Evolutionary conservation across 1,140 invertebrate species (phyloP).

Genomic region (Drosophila yakuba): DNA sequence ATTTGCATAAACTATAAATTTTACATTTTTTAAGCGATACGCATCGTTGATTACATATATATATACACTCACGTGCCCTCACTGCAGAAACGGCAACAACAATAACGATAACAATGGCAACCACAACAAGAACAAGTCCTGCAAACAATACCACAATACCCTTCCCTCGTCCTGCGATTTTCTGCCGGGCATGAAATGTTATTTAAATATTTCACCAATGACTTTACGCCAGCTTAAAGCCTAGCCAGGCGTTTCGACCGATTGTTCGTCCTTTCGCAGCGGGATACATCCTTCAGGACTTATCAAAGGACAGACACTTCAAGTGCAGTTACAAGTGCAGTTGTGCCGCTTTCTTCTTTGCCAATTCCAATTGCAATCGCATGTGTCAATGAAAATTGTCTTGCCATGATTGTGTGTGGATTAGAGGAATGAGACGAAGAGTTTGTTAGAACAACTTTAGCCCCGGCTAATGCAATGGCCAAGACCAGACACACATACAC

Average conservation of each 20-base stretch:
- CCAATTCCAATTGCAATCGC: slow-evolving; percentile 63
- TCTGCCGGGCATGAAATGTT: slow-evolving; percentile 44
- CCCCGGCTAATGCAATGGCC: slow-evolving; percentile 57
- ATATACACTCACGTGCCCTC: slow-evolving; percentile 25
- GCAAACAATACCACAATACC: slow-evolving; percentile 51
- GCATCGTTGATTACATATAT: slow-evolving; percentile 76
- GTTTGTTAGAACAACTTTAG: slow-evolving; percentile 43
- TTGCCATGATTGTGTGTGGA: slow-evolving; percentile 30
- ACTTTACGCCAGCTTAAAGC: slow-evolving; percentile 49
- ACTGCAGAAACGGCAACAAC: slow-evolving; percentile 18
- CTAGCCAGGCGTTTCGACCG: background rate
- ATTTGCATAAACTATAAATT: slow-evolving; percentile 84
- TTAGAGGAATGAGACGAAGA: background rate
- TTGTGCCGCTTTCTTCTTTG: slow-evolving; percentile 2
- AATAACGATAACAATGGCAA: slow-evolving; percentile 20
- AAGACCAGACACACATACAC: slow-evolving; percentile 28
- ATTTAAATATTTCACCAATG: slow-evolving; percentile 76
- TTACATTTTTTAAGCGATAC: slow-evolving; percentile 83
- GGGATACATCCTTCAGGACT: slow-evolving; percentile 25
- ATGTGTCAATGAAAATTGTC: slow-evolving; percentile 79
- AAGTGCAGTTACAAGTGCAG: slow-evolving; percentile 34
- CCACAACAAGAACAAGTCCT: slow-evolving; percentile 49
- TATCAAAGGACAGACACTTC: slow-evolving; percentile 33
- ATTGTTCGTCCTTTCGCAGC: slow-evolving; percentile 14
- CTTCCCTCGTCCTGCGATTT: slow-evolving; percentile 20